Evolutionary conservation across 2,888 invertebrate species (phyloP), one percentile per base, ranked within the genome.

Genomic region (Sminthurinus aureus): DNA sequence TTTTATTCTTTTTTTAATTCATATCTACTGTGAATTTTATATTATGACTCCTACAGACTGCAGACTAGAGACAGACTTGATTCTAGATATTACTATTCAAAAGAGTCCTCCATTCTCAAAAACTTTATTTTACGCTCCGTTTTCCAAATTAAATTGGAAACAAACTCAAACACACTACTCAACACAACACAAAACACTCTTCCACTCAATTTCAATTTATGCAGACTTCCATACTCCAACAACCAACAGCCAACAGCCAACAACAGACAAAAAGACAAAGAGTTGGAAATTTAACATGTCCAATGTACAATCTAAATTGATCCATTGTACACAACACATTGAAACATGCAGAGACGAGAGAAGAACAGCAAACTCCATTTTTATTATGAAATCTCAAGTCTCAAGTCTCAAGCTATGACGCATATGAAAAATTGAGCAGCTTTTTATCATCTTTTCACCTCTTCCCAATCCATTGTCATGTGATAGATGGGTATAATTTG

Each of bases 91-190:
- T 24, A 22, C 26, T 73, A 26, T 24, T 24, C 24, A 73, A 69
- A 69, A 69, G 66, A 26, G n/a, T 50, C n/a, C 75, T 76, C n/a
- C 51, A 51, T 75, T 69, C 58, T 58, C 58, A 58, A 58, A 13
- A 15, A 58, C 58, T 22, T n/a, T 50, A 50, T 75, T 13, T 51
- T 75, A n/a, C n/a, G 51, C 15, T 74, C 74, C 11, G 24, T 13
- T 22, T 24, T 26, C 12, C 38, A 58, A 58, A 58, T 58, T 58
- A 18, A 58, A 58, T 58, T 58, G 58, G 58, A 58, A 58, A 58
- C 58, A 58, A 58, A 15, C 58, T 58, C 20, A 20, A 74, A 20
- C 71, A 20, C 24, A 38, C 73, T 22, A n/a, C n/a, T n/a, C n/a
- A n/a, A n/a, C n/a, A n/a, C n/a, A n/a, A n/a, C n/a, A n/a, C n/a